phyloP scores from a whole-genome alignment of 53 echinoderm and acorn worm genomes.

The Stichopus horrens region DNA sequence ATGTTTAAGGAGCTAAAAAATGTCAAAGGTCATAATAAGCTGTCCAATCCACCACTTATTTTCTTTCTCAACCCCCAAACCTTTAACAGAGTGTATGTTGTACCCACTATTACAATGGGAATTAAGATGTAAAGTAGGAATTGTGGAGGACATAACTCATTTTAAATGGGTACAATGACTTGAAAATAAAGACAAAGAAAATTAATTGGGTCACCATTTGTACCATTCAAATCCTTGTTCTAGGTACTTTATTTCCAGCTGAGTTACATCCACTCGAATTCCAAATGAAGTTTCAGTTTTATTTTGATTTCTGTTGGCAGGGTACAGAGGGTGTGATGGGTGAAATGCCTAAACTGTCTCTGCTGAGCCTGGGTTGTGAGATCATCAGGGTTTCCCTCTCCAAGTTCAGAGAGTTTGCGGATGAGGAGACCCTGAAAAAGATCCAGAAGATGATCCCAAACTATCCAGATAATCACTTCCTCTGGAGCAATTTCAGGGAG shows the following conservation, averaged over 20 bases:
- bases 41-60: too few species aligned
- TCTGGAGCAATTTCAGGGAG: conserved; percentile 81
- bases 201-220: too few species aligned
- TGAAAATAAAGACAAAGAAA: too few species aligned
- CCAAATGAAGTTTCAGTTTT: not conserved
- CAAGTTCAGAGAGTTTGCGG: conserved; percentile 86
- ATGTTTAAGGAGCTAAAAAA: too few species aligned
- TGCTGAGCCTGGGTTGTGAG: conserved; percentile 90
- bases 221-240: not conserved
- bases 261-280: not conserved
- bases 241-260: not conserved
- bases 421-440: conserved; percentile 67
- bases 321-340: conserved; percentile 71
- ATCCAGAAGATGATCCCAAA: conserved; percentile 59
- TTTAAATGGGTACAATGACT: too few species aligned
- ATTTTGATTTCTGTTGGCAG: conserved; percentile 22
- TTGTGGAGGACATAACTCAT: too few species aligned
- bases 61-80: too few species aligned
- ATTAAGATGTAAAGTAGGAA: too few species aligned
- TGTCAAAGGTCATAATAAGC: too few species aligned
- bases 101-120: too few species aligned
- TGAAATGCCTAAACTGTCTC: conserved; percentile 77
- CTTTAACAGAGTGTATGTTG: too few species aligned
- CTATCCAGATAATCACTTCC: conserved; percentile 71
- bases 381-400: conserved; percentile 88